Conservation (phyloP, 2,113 vertebrate genomes). For the Anolis carolinensis region DNA sequence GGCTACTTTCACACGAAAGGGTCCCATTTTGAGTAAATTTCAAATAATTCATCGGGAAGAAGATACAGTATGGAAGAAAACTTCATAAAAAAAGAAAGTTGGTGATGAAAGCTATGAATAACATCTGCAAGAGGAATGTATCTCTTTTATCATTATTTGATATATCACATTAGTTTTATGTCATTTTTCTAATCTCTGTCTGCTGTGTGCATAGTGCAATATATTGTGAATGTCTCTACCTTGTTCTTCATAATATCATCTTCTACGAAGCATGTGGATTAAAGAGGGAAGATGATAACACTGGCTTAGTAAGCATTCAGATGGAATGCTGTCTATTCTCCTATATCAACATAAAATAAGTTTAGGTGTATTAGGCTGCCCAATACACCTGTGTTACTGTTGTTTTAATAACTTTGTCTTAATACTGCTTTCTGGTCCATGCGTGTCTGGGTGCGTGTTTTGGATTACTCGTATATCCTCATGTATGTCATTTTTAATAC, state of each 20-base stretch:
- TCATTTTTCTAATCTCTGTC: slow-evolving; percentile 57
- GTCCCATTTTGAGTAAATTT: background rate
- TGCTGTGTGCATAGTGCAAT: slow-evolving; percentile 27
- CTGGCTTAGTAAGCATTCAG: slow-evolving; percentile 50
- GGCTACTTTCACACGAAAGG: background rate
- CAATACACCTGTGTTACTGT: slow-evolving; percentile 12
- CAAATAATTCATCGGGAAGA: background rate
- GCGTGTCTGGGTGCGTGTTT: background rate
- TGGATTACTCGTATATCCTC: background rate
- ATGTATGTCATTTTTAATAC: no score
- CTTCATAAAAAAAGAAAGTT: background rate
- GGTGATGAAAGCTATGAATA: background rate
- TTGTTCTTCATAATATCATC: slow-evolving; percentile 44
- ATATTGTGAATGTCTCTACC: slow-evolving; percentile 38
- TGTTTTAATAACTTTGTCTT: slow-evolving; percentile 20
- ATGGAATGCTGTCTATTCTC: slow-evolving; percentile 52
- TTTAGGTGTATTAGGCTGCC: slow-evolving; percentile 12
- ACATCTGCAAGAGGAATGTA: background rate
- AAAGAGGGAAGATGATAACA: background rate
- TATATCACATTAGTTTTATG: no score
- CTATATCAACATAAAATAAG: slow-evolving; percentile 40
- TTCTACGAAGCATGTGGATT: slow-evolving; percentile 34
- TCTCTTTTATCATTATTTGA: background rate
- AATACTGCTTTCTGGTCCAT: no score
- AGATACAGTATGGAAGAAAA: background rate